Base-by-base conservation (phyloP, 2,888 invertebrate species). In the Parnassius mnemosyne region DNA sequence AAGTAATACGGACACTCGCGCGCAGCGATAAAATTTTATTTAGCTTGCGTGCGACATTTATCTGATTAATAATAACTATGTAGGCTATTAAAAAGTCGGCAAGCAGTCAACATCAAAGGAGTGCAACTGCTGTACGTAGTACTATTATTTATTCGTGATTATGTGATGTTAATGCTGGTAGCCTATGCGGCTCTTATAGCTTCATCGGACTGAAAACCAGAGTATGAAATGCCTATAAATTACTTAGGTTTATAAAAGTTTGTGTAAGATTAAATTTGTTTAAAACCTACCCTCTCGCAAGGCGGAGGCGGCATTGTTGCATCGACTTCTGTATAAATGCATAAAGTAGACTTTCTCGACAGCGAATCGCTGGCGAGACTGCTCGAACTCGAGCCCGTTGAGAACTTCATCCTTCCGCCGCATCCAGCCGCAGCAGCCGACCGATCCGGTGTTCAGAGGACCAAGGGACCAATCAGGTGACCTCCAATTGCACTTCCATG, bases 321-420 rank as follows among this genome's bases (percentile, higher is more conserved):
- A 74, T 93, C 93, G 76, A 92, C 87, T 74, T 93, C 93, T 65
- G 93, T 93, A 73, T 94, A 94, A 71, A 94, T 94, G 73, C 94
- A 94, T 66, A 94, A 89, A 66, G 94, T 93, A 53, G 94, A 94
- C 74, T 94, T 93, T 76, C 94, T 94, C 71, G 93, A 93, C 78
- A 92, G 85, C 74, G 92, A 93, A 76, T 94, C 94, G 77, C 93
- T 93, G 79, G 93, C 92, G 76, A 94, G 92, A 82, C 93, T 94
- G 83, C 94, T 94, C 68, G 94, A 93, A 74, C 94, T 92, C 69
- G 93, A 93, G 51, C 94, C 93, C 70, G 93, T 93, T 69, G 93
- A 93, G 84, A 93, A 93, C 90, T 93, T 93, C 94, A 94, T 92
- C 72, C 67, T 85, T 68, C 61, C 61, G 71, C 73, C 70, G 77